A percentile compares a stretch with the other conserved stretches of the same genome.
These are phyloP conservation scores for Charaxes varanes DNA, from an alignment of 1,140 invertebrate genomes.

Conservation along the genomic window DNA sequence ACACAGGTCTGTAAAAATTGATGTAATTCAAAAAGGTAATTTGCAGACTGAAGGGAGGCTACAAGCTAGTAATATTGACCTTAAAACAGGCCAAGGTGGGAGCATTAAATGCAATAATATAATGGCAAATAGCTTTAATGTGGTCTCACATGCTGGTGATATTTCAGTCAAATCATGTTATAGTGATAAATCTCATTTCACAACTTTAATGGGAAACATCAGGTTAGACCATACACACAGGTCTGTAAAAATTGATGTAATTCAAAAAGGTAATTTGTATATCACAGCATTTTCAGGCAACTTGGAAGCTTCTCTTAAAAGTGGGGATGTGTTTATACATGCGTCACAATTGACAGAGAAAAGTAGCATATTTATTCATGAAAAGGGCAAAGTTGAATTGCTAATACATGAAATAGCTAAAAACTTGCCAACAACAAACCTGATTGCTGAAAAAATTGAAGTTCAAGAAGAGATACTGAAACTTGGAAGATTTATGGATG, in stretches of 20 bases:
- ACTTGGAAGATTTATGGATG: constrained; percentile 62
- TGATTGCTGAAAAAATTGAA: constrained; percentile 66
- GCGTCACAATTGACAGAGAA: constrained; percentile 61
- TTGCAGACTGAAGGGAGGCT: constrained; percentile 55
- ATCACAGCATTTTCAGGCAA: constrained; percentile 67
- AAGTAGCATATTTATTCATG: constrained; percentile 72
- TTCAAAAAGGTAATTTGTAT: constrained; percentile 60
- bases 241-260: constrained; percentile 64
- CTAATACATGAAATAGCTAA: constrained; percentile 57
- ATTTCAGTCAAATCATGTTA: constrained; percentile 68
- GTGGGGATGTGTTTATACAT: constrained; percentile 67
- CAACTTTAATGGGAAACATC: constrained; percentile 64
- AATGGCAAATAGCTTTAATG: constrained; percentile 54
- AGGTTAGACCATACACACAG: constrained; percentile 56
- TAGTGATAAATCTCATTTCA: constrained; percentile 67
- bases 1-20: constrained; percentile 61
- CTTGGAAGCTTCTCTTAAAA: constrained; percentile 63
- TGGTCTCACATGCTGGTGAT: constrained; percentile 56
- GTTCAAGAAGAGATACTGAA: constrained; percentile 66
- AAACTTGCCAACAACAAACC: constrained; percentile 63
- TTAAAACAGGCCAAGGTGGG: constrained; percentile 56
- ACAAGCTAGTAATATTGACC: constrained; percentile 57
- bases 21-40: constrained; percentile 63
- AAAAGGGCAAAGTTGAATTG: constrained; percentile 67
- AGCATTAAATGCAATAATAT: constrained; percentile 62